Conservation (phyloP, 2,113 vertebrate genomes). For the Pelodiscus sinensis region DNA sequence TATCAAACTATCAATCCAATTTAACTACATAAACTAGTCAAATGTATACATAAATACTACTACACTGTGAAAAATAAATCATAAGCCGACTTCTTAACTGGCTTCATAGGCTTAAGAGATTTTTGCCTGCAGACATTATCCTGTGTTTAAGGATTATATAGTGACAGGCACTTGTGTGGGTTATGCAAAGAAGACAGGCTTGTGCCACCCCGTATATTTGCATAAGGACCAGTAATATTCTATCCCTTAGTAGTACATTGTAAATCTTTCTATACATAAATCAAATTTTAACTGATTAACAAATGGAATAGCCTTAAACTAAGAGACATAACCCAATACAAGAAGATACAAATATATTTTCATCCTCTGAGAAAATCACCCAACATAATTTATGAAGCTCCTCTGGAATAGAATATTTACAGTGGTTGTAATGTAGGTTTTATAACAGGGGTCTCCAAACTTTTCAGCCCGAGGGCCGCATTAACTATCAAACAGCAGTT, state of each 20-base stretch:
- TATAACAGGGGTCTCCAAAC: too few species aligned
- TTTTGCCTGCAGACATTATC: neutral
- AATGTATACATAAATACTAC: neutral
- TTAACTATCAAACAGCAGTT: too few species aligned
- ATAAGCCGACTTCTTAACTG: neutral
- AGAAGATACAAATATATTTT: neutral
- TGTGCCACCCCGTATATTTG: neutral
- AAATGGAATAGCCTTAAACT: neutral
- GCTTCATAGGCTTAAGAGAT: too few species aligned
- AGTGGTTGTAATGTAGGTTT: neutral
- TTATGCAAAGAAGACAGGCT: rapidly evolving
- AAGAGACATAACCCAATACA: neutral
- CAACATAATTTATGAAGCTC: rapidly evolving
- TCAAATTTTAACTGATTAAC: neutral
- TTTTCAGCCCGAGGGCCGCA: too few species aligned
- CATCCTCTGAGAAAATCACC: neutral
- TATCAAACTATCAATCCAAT: neutral
- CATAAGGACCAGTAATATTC: neutral
- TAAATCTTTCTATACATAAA: neutral
- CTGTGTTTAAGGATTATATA: neutral
- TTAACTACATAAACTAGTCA: neutral
- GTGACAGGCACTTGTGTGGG: neutral
- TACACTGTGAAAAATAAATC: neutral
- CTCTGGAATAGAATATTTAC: neutral
- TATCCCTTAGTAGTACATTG: neutral